Evolutionary conservation across 2,888 invertebrate species (phyloP).

Genomic region (Amphipoea oculea): DNA sequence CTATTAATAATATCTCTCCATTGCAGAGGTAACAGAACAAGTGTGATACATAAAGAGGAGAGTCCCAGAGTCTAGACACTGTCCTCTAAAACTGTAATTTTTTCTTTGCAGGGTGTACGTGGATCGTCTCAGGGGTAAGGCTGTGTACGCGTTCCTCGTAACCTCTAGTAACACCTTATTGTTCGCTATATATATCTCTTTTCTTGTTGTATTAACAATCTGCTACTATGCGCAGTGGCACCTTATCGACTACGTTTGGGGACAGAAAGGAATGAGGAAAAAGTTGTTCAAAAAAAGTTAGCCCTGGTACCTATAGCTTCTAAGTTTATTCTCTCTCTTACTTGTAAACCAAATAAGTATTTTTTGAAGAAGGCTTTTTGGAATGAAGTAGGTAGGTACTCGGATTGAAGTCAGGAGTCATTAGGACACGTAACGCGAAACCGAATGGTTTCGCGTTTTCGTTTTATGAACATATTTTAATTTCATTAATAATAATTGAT

Average conservation of each 20-base stretch:
- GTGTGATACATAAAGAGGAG: background rate
- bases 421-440: too few relatives aligned
- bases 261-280: background rate
- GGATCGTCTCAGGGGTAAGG: slow-evolving; percentile 65
- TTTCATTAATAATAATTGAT: too few relatives aligned
- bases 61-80: background rate
- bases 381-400: background rate
- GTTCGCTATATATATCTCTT: background rate
- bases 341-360: background rate
- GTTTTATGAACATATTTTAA: too few relatives aligned
- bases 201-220: background rate
- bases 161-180: slow-evolving; percentile 52
- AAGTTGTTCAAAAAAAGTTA: slow-evolving; percentile 15
- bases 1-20: background rate
- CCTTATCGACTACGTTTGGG: slow-evolving; percentile 53
- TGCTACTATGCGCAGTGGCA: slow-evolving; percentile 62
- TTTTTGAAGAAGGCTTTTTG: background rate
- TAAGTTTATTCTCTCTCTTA: background rate
- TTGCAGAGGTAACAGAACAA: background rate
- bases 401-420: background rate
- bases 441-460: too few relatives aligned
- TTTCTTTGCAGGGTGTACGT: slow-evolving; percentile 67
- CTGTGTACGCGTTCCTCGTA: slow-evolving; percentile 69
- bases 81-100: background rate
- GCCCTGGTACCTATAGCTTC: too few relatives aligned